Conservation (phyloP, 2,113 vertebrate genomes). For the Eptesicus fuscus region DNA sequence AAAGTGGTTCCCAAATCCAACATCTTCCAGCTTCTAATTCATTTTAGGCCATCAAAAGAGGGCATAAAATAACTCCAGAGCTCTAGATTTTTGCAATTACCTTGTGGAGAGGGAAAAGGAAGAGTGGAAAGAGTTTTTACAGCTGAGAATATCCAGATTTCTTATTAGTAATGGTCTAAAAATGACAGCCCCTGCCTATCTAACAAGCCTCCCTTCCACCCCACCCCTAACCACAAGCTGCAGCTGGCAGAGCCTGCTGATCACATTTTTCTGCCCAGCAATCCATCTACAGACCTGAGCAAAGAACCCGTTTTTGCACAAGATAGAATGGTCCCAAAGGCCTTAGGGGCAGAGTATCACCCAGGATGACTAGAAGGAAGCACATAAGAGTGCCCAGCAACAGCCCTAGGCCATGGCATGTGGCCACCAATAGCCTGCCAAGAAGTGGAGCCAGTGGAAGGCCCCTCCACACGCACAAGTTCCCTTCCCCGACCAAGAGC, state of each 20-base stretch:
- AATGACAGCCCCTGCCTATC: constrained; percentile 67
- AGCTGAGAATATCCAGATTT: constrained; percentile 74
- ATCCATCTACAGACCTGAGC: neutral
- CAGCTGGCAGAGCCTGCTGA: constrained; percentile 42
- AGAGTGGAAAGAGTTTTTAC: constrained; percentile 72
- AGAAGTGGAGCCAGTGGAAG: neutral
- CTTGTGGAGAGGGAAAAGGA: constrained; percentile 61
- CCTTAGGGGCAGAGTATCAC: constrained; percentile 21
- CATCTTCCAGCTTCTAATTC: constrained; percentile 73
- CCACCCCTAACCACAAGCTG: neutral
- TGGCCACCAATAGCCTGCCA: constrained; percentile 22
- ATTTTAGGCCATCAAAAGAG: constrained; percentile 69
- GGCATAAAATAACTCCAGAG: constrained; percentile 69
- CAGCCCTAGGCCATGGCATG: neutral
- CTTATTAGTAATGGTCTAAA: constrained; percentile 75
- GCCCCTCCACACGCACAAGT: neutral
- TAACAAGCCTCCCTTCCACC: neutral
- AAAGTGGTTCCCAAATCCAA: constrained; percentile 66
- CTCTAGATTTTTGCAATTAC: constrained; percentile 66
- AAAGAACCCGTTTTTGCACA: constrained; percentile 12
- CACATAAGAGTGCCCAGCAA: neutral
- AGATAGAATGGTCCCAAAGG: neutral
- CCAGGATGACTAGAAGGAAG: neutral
- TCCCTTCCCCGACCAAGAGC: neutral
- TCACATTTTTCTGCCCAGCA: constrained; percentile 51